Conservation (phyloP, 2,113 vertebrate species). For the Cheilinus undulatus region DNA sequence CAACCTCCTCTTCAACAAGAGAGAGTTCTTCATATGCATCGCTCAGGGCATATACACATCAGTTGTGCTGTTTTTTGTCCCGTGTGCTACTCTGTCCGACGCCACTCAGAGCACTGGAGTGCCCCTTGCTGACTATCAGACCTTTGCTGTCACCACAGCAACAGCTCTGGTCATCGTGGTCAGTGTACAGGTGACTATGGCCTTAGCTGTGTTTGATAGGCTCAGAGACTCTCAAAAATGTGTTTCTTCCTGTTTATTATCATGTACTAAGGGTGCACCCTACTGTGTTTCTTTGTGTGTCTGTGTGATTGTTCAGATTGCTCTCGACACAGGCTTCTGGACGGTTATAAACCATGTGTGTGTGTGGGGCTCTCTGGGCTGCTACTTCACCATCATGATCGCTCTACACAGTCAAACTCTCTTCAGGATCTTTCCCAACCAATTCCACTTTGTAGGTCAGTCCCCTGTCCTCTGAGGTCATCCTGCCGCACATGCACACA, state of each 20-base stretch:
- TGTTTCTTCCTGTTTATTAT: neutral
- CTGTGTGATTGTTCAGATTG: constrained; percentile 83
- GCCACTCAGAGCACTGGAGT: constrained; percentile 88
- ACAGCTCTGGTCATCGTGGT: constrained; percentile 95
- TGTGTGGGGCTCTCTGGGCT: constrained; percentile 93
- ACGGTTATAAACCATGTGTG: constrained; percentile 96
- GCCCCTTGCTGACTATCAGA: constrained; percentile 94
- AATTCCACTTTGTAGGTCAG: constrained; percentile 95
- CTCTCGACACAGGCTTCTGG: constrained; percentile 95
- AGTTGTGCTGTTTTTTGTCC: constrained; percentile 93
- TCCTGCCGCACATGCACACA: neutral
- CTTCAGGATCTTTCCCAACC: constrained; percentile 93
- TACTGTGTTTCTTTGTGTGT: constrained; percentile 15
- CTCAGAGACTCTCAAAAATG: neutral
- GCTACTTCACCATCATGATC: constrained; percentile 92
- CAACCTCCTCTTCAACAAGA: constrained; percentile 98
- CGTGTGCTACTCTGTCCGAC: constrained; percentile 86
- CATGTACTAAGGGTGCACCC: constrained; percentile 12
- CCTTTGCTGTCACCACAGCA: constrained; percentile 93
- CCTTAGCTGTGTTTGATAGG: neutral
- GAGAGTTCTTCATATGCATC: constrained; percentile 97
- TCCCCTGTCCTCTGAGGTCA: constrained; percentile 12
- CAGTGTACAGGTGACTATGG: constrained; percentile 89
- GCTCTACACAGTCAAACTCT: constrained; percentile 92
- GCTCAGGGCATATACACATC: constrained; percentile 96